Evolutionary conservation across 2,888 invertebrate genomes (phyloP).

Genomic region (Drosophila buzzatii): DNA sequence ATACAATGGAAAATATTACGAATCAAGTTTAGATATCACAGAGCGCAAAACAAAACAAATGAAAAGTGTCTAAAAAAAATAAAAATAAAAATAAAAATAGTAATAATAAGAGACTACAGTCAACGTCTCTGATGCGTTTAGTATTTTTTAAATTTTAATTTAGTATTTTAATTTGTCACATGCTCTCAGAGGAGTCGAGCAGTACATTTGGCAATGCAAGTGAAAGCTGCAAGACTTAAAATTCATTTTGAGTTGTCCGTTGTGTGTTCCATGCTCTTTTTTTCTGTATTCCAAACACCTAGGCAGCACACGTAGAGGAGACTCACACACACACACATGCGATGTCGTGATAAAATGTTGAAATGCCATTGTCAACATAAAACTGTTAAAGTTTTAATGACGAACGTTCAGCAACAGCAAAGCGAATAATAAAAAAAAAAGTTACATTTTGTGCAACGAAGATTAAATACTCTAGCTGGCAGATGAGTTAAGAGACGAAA

Average conservation of each 20-base stretch:
- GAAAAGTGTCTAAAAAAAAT: not conserved
- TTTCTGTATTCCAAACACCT: conserved; percentile 46
- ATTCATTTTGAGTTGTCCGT: conserved; percentile 67
- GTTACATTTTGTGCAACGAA: not conserved
- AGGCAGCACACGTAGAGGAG: conserved; percentile 16
- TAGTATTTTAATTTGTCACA: conserved; percentile 69
- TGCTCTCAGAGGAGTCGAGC: conserved; percentile 21
- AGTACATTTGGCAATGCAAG: conserved; percentile 20
- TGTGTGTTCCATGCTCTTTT: conserved; percentile 48
- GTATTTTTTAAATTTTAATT: conserved; percentile 36
- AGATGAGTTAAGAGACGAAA: no score
- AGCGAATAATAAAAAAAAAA: not conserved
- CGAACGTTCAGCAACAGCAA: conserved; percentile 39
- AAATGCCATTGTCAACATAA: conserved; percentile 60
- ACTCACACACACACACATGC: conserved; percentile 1
- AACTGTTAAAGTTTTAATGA: conserved; percentile 79
- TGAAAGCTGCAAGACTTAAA: conserved; percentile 65
- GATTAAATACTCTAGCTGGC: not conserved
- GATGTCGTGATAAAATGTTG: conserved; percentile 53
- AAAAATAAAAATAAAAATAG: no score
- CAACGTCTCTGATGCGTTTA: conserved; percentile 16
- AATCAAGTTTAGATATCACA: not conserved
- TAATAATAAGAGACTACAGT: not conserved
- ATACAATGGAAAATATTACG: not conserved
- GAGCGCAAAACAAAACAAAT: no score